Evolutionary conservation across 2,888 invertebrate species (phyloP).

Genomic region (Diaprepes abbreviatus): DNA sequence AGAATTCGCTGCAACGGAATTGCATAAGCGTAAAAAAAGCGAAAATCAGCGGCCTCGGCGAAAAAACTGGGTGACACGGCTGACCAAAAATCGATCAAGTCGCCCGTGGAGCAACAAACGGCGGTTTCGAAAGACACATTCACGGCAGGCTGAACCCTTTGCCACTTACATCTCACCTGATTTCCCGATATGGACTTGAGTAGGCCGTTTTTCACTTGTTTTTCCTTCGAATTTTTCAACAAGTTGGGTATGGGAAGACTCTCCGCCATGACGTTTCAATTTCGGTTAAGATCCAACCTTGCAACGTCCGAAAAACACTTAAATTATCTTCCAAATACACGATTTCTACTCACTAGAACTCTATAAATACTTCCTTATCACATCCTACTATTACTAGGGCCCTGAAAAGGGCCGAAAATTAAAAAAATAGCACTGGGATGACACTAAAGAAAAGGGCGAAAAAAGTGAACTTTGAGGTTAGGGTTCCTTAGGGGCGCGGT

Average conservation of each 20-base stretch:
- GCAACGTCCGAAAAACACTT: slow-evolving; percentile 19
- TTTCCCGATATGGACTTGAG: slow-evolving; percentile 50
- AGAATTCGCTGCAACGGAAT: slow-evolving; percentile 37
- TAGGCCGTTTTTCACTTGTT: slow-evolving; percentile 31
- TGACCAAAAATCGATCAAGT: slow-evolving; percentile 41
- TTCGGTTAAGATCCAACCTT: slow-evolving; percentile 31
- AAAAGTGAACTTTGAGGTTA: slow-evolving; percentile 45
- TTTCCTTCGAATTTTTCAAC: slow-evolving; percentile 47
- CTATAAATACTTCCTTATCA: not conserved
- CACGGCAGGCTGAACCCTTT: slow-evolving; percentile 7
- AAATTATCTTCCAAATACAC: not conserved
- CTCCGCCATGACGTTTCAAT: slow-evolving; percentile 52
- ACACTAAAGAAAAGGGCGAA: slow-evolving; percentile 42
- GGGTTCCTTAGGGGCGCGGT: slow-evolving; percentile 11
- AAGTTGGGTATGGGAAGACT: slow-evolving; percentile 44
- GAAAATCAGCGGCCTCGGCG: slow-evolving; percentile 30
- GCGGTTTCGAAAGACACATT: not conserved
- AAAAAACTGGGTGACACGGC: slow-evolving; percentile 40
- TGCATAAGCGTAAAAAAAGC: slow-evolving; percentile 51
- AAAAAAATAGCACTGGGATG: slow-evolving; percentile 36
- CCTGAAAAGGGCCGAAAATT: slow-evolving; percentile 38
- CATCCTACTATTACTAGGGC: slow-evolving; percentile 29
- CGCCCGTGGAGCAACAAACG: slow-evolving; percentile 18
- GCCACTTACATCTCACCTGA: slow-evolving; percentile 54
- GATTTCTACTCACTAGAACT: slow-evolving; percentile 31